Evolutionary conservation across 2,888 invertebrate species (phyloP).

Genomic region (Phyto melanocephala): DNA sequence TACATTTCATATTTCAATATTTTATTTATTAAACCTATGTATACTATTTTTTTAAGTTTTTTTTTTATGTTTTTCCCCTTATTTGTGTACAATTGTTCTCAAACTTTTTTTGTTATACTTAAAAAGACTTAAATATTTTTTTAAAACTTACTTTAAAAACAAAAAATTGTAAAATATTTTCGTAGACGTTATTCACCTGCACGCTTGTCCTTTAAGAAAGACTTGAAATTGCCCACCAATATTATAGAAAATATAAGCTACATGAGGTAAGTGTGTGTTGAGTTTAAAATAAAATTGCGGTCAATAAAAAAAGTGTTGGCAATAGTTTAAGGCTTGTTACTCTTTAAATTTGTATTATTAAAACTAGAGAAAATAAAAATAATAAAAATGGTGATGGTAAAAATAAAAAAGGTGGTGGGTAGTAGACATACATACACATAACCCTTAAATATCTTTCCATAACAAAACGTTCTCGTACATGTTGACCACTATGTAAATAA

Average conservation of each 20-base stretch:
- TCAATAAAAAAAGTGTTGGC: background rate
- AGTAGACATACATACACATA: slow-evolving; percentile 16
- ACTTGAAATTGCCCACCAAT: slow-evolving; percentile 88
- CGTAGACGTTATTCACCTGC: slow-evolving; percentile 91
- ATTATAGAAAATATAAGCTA: slow-evolving; percentile 87
- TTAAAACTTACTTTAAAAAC: slow-evolving; percentile 67
- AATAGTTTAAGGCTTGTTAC: slow-evolving; percentile 43
- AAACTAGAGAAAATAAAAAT: slow-evolving; percentile 41
- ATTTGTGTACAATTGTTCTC: slow-evolving; percentile 48
- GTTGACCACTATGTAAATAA: background rate
- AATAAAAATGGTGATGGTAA: slow-evolving; percentile 55
- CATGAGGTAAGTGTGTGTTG: slow-evolving; percentile 84
- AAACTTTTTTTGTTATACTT: slow-evolving; percentile 44
- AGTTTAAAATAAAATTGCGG: slow-evolving; percentile 29
- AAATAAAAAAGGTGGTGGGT: slow-evolving; percentile 62
- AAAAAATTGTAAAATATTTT: slow-evolving; percentile 68
- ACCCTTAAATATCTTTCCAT: slow-evolving; percentile 4
- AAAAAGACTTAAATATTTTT: slow-evolving; percentile 39
- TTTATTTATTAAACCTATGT: too few relatives aligned
- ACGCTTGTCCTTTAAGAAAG: slow-evolving; percentile 90
- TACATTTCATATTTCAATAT: slow-evolving; percentile 9
- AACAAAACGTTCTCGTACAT: slow-evolving; percentile 28
- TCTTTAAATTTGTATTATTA: slow-evolving; percentile 52
- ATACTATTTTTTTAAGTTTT: background rate
- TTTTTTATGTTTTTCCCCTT: background rate